A percentile compares a stretch with the other conserved stretches of the same genome.
phyloP scores from a whole-genome alignment of 2,888 invertebrate species.

The Luperina testacea region DNA sequence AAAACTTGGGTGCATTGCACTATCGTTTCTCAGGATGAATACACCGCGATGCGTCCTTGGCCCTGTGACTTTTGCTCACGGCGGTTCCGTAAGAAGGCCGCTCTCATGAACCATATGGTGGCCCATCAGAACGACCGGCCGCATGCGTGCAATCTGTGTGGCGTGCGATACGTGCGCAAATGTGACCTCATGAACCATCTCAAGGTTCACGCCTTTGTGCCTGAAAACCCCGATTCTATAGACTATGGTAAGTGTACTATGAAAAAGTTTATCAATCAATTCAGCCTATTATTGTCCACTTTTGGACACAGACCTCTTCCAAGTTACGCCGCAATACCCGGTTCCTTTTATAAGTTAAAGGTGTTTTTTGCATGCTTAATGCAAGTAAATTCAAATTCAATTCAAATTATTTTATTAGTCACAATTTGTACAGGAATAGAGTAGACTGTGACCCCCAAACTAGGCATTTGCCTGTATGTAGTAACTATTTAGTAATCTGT shows the following conservation, averaged over 20 bases:
- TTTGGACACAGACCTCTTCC: not conserved
- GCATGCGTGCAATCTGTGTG: constrained; percentile 95
- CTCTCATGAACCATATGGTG: constrained; percentile 96
- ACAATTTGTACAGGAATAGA: too few species aligned
- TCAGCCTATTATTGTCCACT: not conserved
- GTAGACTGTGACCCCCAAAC: too few species aligned
- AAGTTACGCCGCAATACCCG: too few species aligned
- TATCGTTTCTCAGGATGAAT: constrained; percentile 89
- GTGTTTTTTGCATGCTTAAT: not conserved
- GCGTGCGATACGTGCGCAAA: constrained; percentile 94
- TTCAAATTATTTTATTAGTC: too few species aligned
- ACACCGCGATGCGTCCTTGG: constrained; percentile 94
- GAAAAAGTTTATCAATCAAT: not conserved
- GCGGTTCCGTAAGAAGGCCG: constrained; percentile 95
- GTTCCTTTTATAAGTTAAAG: not conserved
- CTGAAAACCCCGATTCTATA: constrained; percentile 91
- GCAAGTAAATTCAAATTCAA: too few species aligned
- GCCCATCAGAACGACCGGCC: constrained; percentile 96
- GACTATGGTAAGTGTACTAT: constrained; percentile 83
- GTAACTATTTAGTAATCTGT: too few species aligned
- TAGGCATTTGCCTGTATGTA: too few species aligned
- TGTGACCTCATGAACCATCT: constrained; percentile 95
- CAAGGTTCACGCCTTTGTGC: constrained; percentile 94
- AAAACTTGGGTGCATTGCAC: not conserved
- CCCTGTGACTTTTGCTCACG: constrained; percentile 96